These are phyloP conservation scores for Eupithecia pulchellata DNA, from an alignment of 2,888 invertebrate genomes.

Conservation along the genomic window DNA sequence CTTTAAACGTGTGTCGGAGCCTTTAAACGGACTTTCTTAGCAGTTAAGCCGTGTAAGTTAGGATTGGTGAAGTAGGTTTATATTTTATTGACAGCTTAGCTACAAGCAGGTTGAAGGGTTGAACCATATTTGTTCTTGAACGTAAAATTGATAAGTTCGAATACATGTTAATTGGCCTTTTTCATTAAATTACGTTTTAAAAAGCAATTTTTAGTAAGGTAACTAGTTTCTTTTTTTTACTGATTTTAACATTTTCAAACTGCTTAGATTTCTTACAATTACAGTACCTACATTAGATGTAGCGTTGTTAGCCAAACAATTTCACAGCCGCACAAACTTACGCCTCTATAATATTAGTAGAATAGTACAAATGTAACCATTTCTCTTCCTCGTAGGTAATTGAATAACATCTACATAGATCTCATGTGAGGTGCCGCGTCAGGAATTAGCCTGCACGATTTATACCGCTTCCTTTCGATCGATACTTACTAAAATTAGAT, in stretches of 20 bases:
- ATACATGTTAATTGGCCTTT: neutral
- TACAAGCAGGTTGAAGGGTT: neutral
- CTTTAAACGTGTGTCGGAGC: slow-evolving; percentile 4
- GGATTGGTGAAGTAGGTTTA: neutral
- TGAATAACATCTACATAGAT: slow-evolving; percentile 51
- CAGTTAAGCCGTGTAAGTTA: neutral
- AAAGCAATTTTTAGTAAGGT: no score
- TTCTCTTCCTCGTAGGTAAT: neutral
- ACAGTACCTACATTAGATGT: no score
- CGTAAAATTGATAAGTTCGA: neutral
- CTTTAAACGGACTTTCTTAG: neutral
- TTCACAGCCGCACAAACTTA: no score
- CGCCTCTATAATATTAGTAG: no score
- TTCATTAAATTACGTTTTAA: neutral
- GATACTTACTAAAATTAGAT: slow-evolving; percentile 21
- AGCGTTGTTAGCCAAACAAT: no score
- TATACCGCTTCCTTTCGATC: slow-evolving; percentile 47
- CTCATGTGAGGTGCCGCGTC: slow-evolving; percentile 54
- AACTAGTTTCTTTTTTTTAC: no score
- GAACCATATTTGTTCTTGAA: neutral
- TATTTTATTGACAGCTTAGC: neutral
- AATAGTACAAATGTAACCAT: no score
- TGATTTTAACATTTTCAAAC: no score
- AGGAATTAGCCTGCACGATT: slow-evolving; percentile 58
- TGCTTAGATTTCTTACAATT: no score